Evolutionary conservation across 2,888 invertebrate species (phyloP).

Genomic region (Drymonia ruficornis): DNA sequence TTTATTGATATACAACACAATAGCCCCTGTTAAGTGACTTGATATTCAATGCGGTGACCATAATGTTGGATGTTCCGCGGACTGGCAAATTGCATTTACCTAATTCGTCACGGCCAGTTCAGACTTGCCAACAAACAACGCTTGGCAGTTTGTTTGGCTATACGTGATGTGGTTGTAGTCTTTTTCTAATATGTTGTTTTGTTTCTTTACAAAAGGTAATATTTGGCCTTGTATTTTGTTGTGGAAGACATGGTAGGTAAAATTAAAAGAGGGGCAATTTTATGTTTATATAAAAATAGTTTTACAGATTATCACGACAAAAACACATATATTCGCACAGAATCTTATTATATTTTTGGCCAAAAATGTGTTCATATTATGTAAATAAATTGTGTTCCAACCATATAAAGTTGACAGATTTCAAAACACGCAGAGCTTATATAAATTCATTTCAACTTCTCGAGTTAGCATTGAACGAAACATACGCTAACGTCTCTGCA

Average conservation of each 20-base stretch:
- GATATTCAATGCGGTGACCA: constrained; percentile 51
- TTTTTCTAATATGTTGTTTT: constrained; percentile 8
- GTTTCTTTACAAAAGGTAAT: too few species aligned
- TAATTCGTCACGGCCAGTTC: constrained; percentile 41
- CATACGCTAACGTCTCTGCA: constrained; percentile 29
- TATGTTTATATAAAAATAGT: too few species aligned
- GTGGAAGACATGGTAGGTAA: too few species aligned
- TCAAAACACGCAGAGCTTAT: constrained; percentile 16
- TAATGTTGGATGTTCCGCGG: constrained; percentile 44
- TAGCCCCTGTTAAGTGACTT: constrained; percentile 47
- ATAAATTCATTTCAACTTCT: constrained; percentile 37
- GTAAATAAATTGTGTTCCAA: constrained; percentile 10
- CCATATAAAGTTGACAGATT: constrained; percentile 19
- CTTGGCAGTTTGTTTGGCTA: constrained; percentile 50
- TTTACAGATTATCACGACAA: too few species aligned
- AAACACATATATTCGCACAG: not conserved
- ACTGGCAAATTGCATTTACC: constrained; percentile 37
- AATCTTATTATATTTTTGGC: not conserved
- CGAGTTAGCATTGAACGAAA: constrained; percentile 29
- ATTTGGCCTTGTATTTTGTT: too few species aligned
- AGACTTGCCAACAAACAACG: constrained; percentile 32
- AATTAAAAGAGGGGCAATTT: too few species aligned
- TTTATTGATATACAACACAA: constrained; percentile 34
- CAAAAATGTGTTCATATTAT: not conserved
- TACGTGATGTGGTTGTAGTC: constrained; percentile 54